phyloP scores from a whole-genome alignment of 2,888 invertebrate genomes.

The Tetragnatha montana region DNA sequence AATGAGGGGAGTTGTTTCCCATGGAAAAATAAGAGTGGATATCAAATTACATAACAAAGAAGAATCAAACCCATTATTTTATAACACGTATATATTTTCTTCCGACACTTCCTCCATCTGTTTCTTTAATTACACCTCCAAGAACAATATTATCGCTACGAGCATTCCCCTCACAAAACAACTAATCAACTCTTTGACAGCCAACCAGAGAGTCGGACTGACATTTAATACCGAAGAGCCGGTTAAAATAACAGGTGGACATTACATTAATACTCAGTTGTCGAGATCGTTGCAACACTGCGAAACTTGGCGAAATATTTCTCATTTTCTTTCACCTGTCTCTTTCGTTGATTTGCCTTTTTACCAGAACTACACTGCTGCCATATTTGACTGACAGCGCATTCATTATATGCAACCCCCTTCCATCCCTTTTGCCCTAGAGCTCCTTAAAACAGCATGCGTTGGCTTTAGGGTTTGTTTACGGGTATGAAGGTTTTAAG shows the following conservation, averaged over 20 bases:
- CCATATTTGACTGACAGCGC: constrained; percentile 50
- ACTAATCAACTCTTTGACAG: neutral
- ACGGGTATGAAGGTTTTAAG: constrained; percentile 47
- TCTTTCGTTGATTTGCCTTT: constrained; percentile 32
- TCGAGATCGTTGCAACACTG: constrained; percentile 8
- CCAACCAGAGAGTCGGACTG: neutral
- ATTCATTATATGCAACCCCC: constrained; percentile 42
- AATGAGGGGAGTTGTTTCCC: too few relatives aligned
- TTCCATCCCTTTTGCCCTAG: neutral
- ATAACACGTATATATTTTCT: too few relatives aligned
- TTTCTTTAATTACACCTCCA: too few relatives aligned
- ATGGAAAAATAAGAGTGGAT: neutral
- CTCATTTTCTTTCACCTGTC: constrained; percentile 22
- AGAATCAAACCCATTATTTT: neutral
- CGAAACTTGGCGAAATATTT: neutral
- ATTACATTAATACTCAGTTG: constrained; percentile 19
- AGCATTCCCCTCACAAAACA: neutral
- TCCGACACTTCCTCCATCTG: too few relatives aligned
- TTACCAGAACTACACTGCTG: constrained; percentile 30
- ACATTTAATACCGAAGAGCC: neutral
- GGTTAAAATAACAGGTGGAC: neutral
- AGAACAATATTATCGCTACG: neutral
- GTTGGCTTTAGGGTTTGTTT: constrained; percentile 40
- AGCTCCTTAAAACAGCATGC: constrained; percentile 22
- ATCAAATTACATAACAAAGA: constrained; percentile 1